Conservation (phyloP, 2,113 vertebrate species). For the Phocoena sinus region DNA sequence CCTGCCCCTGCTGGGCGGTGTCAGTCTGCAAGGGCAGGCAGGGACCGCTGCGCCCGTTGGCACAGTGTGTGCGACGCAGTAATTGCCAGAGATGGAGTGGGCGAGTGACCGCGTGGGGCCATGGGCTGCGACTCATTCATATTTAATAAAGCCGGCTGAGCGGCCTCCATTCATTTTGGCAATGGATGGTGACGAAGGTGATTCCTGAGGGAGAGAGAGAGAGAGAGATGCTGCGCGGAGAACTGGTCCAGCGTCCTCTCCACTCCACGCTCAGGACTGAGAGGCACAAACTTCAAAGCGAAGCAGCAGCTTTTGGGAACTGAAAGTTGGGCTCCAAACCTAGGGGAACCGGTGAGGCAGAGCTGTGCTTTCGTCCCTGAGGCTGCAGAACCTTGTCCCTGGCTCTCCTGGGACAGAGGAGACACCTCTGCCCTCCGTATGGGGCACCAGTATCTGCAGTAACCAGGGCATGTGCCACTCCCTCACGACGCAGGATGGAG, state of each 20-base stretch:
- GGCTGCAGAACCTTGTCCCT: neutral
- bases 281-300: neutral
- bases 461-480: neutral
- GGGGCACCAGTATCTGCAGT: neutral
- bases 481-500: neutral
- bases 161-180: constrained; percentile 66
- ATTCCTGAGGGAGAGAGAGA: constrained; percentile 55
- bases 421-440: neutral
- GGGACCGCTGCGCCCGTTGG: constrained; percentile 59
- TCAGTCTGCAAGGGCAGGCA: constrained; percentile 63
- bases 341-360: neutral
- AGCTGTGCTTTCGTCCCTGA: neutral
- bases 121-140: constrained; percentile 69
- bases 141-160: constrained; percentile 71
- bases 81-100: constrained; percentile 79
- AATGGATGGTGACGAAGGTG: constrained; percentile 59
- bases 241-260: neutral
- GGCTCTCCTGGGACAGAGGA: neutral
- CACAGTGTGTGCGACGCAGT: constrained; percentile 70
- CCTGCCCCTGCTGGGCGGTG: constrained; percentile 61
- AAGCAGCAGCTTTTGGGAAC: neutral
- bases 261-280: neutral
- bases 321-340: neutral
- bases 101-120: constrained; percentile 60
- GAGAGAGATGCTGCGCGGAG: neutral